Evolutionary conservation across 2,797 vertebrate species (phyloP).

Genomic region (Cetoscarus ocellatus): DNA sequence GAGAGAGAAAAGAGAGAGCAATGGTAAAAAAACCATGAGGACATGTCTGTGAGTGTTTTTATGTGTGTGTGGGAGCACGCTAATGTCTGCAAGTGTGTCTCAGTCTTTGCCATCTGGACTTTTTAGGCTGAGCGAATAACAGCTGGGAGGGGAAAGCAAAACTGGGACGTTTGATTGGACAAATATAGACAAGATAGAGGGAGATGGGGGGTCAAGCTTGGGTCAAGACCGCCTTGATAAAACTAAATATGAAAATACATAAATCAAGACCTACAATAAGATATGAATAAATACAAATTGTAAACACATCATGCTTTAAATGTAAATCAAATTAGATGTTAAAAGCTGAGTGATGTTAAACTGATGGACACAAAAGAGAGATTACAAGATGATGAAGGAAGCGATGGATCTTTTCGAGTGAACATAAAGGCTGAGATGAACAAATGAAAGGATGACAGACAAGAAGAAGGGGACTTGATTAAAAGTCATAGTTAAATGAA

Average conservation of each 20-base stretch:
- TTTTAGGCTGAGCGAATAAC: constrained; percentile 93
- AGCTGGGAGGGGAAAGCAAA: constrained; percentile 94
- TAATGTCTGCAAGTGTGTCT: constrained; percentile 73
- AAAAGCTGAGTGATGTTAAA: constrained; percentile 63
- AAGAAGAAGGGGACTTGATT: constrained; percentile 74
- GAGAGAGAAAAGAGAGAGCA: constrained; percentile 89
- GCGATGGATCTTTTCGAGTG: constrained; percentile 55
- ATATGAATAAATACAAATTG: constrained; percentile 74
- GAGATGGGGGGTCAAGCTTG: constrained; percentile 79
- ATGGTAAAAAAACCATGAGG: constrained; percentile 76
- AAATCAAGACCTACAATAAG: constrained; percentile 67
- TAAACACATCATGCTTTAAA: constrained; percentile 70
- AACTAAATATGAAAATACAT: constrained; percentile 15
- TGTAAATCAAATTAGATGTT: constrained; percentile 74
- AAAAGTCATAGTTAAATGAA: constrained; percentile 90
- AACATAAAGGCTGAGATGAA: constrained; percentile 84
- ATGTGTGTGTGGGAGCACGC: constrained; percentile 37
- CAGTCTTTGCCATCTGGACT: constrained; percentile 92
- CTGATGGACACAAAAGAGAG: constrained; percentile 43
- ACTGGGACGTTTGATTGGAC: constrained; percentile 90
- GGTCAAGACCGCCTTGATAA: constrained; percentile 49
- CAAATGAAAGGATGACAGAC: constrained; percentile 57
- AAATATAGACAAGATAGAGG: constrained; percentile 85
- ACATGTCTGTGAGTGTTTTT: constrained; percentile 45
- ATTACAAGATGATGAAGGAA: constrained; percentile 60